Evolutionary conservation across 2,888 invertebrate species (phyloP), one percentile per base, ranked within the genome.

Genomic region (Eudasyphora cyanicolor): DNA sequence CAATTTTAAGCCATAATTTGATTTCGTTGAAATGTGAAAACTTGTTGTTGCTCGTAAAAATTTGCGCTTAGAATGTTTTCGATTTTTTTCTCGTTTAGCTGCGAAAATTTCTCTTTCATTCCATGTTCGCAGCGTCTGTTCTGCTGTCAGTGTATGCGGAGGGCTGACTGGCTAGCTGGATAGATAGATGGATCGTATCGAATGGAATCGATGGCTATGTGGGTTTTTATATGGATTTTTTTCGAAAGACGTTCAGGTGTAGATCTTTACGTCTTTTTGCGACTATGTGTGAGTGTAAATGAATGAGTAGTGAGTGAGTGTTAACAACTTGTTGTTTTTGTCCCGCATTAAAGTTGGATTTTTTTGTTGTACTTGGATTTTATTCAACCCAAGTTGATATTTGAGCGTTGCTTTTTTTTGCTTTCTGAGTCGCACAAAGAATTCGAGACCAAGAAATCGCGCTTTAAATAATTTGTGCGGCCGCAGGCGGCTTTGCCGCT

Each of bases 401-500:
- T 83, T 80, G 77, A 77, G 83, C 54, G 42, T 71, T 38, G 70
- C 14, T 38, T 8, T 38, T 38, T 6, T 8, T 38, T 8, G 38
- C 10, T 38, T 69, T 75, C 73, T 79, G 19, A 83, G 79, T 79
- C 73, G 79, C 71, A 79, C 51, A 79, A 82, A 84, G 82, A 79
- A 69, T 76, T 79, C 57, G 45, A 80, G 76, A 74, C 69, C 73
- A 73, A 83, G 76, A 81, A 81, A 79, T 81, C 77, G 76, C 78
- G 76, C 76, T 78, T 80, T 60, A 51, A 77, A 57, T 70, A 79
- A 76, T 77, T 75, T 38, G 51, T 62, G 38, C 51, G 29, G 74
- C 54, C 10, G 57, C 29, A 7, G 29, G 14, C 19, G n/a, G 35
- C 29, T 21, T 49, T 74, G 51, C 14, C 51, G 21, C 19, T 54